Evolutionary conservation across 2,113 vertebrate species (phyloP).

Genomic region (Python bivittatus): DNA sequence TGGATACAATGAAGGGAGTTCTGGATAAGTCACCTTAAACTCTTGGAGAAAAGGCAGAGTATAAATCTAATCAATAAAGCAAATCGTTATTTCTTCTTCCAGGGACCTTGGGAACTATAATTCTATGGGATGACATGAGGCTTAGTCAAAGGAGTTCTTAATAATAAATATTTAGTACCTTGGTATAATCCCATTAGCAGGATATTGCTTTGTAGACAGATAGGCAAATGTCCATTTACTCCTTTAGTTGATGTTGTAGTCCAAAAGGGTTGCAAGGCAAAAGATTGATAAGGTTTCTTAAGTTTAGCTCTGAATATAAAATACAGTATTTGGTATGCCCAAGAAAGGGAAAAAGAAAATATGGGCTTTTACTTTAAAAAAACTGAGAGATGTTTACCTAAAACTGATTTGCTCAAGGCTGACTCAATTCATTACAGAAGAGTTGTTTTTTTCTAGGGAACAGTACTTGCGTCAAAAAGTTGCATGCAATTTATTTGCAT

Average conservation of each 20-base stretch:
- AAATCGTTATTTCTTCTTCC: neutral
- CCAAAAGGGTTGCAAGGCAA: neutral
- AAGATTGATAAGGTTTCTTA: neutral
- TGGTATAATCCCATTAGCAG: neutral
- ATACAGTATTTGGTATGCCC: neutral
- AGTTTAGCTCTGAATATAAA: neutral
- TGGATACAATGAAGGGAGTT: neutral
- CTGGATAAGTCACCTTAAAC: neutral
- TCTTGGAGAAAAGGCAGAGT: neutral
- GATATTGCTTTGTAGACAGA: neutral
- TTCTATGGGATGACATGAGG: neutral
- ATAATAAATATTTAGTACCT: neutral
- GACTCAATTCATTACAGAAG: neutral
- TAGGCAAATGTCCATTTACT: neutral
- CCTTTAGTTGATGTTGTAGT: neutral
- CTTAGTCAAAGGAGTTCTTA: neutral
- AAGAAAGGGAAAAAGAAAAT: neutral
- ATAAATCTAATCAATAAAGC: neutral
- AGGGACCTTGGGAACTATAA: neutral
- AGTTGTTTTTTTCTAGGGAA: neutral
- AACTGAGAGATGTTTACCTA: neutral
- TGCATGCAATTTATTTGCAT: neutral
- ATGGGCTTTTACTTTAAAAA: neutral
- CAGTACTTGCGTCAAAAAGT: neutral
- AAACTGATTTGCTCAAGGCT: neutral